phyloP scores from a whole-genome alignment of 2,888 invertebrate genomes.

The Pollenia amentaria region DNA sequence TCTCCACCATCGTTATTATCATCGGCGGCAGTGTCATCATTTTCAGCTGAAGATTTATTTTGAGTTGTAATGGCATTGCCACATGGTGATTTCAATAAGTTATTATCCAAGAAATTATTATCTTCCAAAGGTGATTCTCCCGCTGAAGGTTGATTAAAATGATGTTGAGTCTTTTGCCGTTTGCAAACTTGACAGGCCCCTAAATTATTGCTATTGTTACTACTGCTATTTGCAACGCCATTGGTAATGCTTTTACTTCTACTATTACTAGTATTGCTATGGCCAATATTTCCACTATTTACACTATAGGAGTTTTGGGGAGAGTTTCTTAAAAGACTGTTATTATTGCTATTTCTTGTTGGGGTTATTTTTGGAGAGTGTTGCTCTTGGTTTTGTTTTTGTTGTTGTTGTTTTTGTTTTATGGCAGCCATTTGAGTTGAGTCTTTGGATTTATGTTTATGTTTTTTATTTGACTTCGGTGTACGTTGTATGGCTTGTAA shows the following conservation, averaged over 20 bases:
- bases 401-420: slow-evolving; percentile 52
- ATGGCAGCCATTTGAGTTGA: slow-evolving; percentile 62
- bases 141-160: slow-evolving; percentile 75
- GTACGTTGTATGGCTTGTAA: slow-evolving; percentile 86
- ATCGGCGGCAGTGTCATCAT: slow-evolving; percentile 31
- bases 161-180: slow-evolving; percentile 84
- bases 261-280: slow-evolving; percentile 1
- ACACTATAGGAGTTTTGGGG: slow-evolving; percentile 12
- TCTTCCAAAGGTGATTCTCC: slow-evolving; percentile 45
- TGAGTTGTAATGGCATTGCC: slow-evolving; percentile 7
- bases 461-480: slow-evolving; percentile 83
- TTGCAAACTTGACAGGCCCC: slow-evolving; percentile 84
- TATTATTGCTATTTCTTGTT: slow-evolving; percentile 64
- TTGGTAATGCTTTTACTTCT: slow-evolving; percentile 21
- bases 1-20: slow-evolving; percentile 65
- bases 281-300: slow-evolving; percentile 26
- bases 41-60: slow-evolving; percentile 21
- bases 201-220: slow-evolving; percentile 9
- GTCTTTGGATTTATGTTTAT: slow-evolving; percentile 75
- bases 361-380: slow-evolving; percentile 74
- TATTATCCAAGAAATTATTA: slow-evolving; percentile 27
- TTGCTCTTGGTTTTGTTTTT: slow-evolving; percentile 15
- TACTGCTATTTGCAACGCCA: slow-evolving; percentile 15
- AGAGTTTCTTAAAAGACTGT: slow-evolving; percentile 60
- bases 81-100: slow-evolving; percentile 21